Evolutionary conservation across 2,888 invertebrate species (phyloP).

Genomic region (Stenchaetothrips biformis): DNA sequence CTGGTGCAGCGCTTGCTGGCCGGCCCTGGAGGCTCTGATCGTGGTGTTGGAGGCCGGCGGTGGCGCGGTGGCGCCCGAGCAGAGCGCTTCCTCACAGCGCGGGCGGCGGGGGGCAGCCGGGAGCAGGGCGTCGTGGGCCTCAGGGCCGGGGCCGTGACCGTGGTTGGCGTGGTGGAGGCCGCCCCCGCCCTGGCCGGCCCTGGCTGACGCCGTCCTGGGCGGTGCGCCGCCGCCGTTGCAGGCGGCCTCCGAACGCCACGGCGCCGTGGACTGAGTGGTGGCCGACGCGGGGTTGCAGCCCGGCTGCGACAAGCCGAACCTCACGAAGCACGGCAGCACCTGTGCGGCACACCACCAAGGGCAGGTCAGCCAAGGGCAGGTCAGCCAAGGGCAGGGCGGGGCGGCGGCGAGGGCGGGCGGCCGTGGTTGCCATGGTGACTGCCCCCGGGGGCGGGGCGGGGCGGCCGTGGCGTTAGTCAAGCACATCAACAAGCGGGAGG

Average conservation of each 20-base stretch:
- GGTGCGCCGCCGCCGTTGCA: conserved; percentile 37
- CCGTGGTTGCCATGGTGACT: too few species aligned
- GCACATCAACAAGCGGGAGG: too few species aligned
- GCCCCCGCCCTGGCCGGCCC: conserved; percentile 39
- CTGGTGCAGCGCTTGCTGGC: not conserved
- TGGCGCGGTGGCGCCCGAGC: not conserved
- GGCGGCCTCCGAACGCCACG: conserved; percentile 27
- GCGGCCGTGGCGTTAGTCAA: too few species aligned
- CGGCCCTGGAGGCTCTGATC: too few species aligned
- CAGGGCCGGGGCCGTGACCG: conserved; percentile 43
- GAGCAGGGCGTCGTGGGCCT: conserved; percentile 35
- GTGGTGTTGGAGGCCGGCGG: not conserved
- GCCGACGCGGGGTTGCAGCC: conserved; percentile 36
- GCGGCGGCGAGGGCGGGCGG: too few species aligned
- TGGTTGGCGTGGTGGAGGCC: conserved; percentile 49
- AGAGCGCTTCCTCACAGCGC: not conserved
- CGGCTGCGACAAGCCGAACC: conserved; percentile 30
- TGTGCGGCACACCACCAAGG: conserved; percentile 31
- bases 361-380: too few species aligned
- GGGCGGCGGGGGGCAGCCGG: not conserved
- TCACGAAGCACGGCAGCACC: conserved; percentile 41
- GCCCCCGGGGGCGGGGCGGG: too few species aligned
- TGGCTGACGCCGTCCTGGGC: conserved; percentile 44
- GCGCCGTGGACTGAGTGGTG: conserved; percentile 28
- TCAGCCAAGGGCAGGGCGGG: too few species aligned